Evolutionary conservation across 2,888 invertebrate genomes (phyloP), one percentile per base, ranked within the genome.

Genomic region (Julus scandinavius): DNA sequence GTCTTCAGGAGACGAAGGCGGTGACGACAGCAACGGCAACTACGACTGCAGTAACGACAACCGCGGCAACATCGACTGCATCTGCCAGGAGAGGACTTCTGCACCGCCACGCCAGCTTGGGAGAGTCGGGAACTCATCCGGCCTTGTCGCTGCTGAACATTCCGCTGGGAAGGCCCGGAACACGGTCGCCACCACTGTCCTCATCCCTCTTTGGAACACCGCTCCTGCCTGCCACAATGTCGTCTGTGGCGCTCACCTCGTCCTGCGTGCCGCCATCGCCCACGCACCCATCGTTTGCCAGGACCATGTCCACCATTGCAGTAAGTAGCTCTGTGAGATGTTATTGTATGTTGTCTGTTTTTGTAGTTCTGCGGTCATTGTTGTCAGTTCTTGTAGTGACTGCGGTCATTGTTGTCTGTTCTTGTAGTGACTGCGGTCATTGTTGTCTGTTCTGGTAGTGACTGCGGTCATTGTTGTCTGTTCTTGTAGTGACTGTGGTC

Each of bases 121-220:
- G 88, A 13, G 87, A 87, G 45, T 5, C 87, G 11, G 40, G 40
- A n/a, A 41, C 72, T 15, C 83, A 45, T 20, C n/a, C 72, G 20
- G 80, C 80, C 40, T 80, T 87, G n/a, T 87, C 87, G n/a, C 87
- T 87, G n/a, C 83, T 87, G 45, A 87, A 87, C 87, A 87, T 87
- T 45, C 87, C 87, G 20, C 45, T 87, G 13, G 20, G 50, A 17
- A n/a, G 45, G 3, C 20, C 49, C 0, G 50, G 85, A 45, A 41
- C 45, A 38, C 45, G 49, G n/a, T 45, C 87, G 40, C 54, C 87
- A n/a, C 54, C 63, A 9, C 17, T 15, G 29, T 58, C 87, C 20
- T 72, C 87, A 2, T 58, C 72, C 72, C 1, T 15, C 17, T 80
- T 54, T 4, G 87, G 87, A 5, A 87, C 58, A 1, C 63, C 87